Evolutionary conservation across 2,888 invertebrate species (phyloP).

Genomic region (Morpho deidamia): DNA sequence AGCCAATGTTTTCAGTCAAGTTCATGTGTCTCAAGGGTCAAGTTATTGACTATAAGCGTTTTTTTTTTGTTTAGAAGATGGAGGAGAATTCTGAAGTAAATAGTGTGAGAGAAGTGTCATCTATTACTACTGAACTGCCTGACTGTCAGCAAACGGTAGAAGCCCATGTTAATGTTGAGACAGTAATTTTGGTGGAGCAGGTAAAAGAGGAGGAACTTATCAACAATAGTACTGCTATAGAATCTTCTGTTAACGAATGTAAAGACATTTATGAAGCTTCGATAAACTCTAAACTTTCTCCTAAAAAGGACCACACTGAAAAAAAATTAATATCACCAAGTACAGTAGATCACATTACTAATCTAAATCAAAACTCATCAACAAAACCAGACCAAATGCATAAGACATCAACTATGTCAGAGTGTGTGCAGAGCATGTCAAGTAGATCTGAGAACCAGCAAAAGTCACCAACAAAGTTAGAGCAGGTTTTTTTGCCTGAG

Average conservation of each 20-base stretch:
- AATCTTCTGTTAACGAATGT: neutral
- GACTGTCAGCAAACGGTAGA: slow-evolving; percentile 49
- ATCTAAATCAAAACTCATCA: neutral
- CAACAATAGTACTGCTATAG: slow-evolving; percentile 27
- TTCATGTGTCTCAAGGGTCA: slow-evolving; percentile 24
- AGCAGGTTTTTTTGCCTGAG: neutral
- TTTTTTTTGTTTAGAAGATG: slow-evolving; percentile 49
- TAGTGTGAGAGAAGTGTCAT: slow-evolving; percentile 67
- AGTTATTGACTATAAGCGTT: slow-evolving; percentile 2
- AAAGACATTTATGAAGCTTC: slow-evolving; percentile 4
- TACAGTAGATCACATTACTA: neutral
- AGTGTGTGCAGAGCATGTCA: slow-evolving; percentile 23
- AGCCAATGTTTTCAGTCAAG: slow-evolving; percentile 34
- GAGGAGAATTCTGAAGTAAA: slow-evolving; percentile 57
- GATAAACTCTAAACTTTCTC: slow-evolving; percentile 1
- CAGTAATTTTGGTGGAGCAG: slow-evolving; percentile 56
- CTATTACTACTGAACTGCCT: slow-evolving; percentile 54
- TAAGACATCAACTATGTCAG: slow-evolving; percentile 17
- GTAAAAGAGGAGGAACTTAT: slow-evolving; percentile 35
- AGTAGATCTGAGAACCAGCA: slow-evolving; percentile 23
- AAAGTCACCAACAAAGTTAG: neutral
- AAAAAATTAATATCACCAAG: neutral
- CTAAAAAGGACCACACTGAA: neutral
- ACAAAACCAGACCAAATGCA: neutral
- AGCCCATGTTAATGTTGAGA: slow-evolving; percentile 51